Conservation (phyloP, 2,888 invertebrate genomes). For the Pecten maximus region DNA sequence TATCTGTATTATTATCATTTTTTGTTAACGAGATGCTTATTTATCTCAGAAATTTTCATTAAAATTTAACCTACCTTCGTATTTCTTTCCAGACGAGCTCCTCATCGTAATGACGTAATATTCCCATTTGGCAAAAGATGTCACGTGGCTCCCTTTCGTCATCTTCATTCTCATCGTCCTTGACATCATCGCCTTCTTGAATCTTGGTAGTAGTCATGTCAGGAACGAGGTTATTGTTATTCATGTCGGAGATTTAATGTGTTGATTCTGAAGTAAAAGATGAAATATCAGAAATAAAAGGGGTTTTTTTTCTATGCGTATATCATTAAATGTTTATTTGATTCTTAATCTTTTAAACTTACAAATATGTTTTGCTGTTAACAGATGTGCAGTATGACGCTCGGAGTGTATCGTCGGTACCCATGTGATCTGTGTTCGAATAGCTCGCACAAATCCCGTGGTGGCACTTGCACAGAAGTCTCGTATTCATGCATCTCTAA, state of each 20-base stretch:
- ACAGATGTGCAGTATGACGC: too few species aligned
- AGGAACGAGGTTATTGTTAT: neutral
- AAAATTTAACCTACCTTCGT: constrained; percentile 86
- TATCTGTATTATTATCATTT: too few species aligned
- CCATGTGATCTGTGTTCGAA: too few species aligned
- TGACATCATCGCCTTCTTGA: neutral
- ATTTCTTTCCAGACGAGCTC: constrained; percentile 97
- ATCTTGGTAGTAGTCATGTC: neutral
- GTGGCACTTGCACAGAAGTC: too few species aligned
- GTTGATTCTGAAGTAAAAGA: neutral
- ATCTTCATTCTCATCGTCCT: constrained; percentile 23
- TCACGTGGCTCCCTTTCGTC: constrained; percentile 49
- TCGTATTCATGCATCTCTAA: too few species aligned
- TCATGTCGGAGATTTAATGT: neutral
- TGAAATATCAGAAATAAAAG: too few species aligned
- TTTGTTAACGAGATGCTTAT: neutral
- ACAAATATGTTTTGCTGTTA: too few species aligned
- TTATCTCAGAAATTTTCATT: neutral
- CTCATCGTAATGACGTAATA: constrained; percentile 87
- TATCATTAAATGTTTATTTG: too few species aligned
- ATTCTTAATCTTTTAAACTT: too few species aligned
- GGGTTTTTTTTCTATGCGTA: too few species aligned
- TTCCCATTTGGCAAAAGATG: constrained; percentile 98
- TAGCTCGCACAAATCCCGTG: too few species aligned
- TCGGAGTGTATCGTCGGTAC: too few species aligned